Evolutionary conservation across 2,113 vertebrate species (phyloP), one percentile per base, ranked within the genome.

Genomic region (Pseudopipra pipra): DNA sequence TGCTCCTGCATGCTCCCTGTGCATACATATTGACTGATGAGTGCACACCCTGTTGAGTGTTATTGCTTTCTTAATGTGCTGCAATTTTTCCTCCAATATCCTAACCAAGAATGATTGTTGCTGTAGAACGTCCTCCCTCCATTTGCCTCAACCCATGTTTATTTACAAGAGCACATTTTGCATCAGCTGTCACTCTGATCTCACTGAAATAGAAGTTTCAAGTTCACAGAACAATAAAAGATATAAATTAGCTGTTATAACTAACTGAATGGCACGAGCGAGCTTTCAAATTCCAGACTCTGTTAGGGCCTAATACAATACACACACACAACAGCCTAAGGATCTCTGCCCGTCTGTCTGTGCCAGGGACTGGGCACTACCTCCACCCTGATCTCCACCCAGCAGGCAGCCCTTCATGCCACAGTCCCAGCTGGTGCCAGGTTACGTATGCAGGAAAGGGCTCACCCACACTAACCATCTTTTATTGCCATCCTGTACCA

Each of bases 41-140:
- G 91, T 41, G 55, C 85, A 83, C 82, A 77, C 82, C 59, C 85
- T 44, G 71, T 90, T 88, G 91, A 93, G 75, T 80, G 82, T 94
- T 95, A 96, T 74, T 77, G 79, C 82, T 83, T 90, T 67, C 93
- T 95, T 94, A 94, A 96, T 91, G 72, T 28, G 44, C 67, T 90
- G 63, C 81, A 86, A 88, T 96, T 96, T 95, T 18, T 28, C 35
- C 91, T 74, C 91, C 90, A 83, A 41, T 96, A 96, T 67, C 81
- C 78, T 87, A 95, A 94, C 71, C 6, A 51, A 94, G 94, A 96
- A 35, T 28, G 82, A 94, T 83, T 58, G 83, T 39, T 77, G 77
- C 68, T 67, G 72, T 81, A 90, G 87, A 96, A 80, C 13, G 15
- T 91, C 90, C 78, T 94, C 88, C 55, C 82, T 93, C 75, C 63